A percentile compares a stretch with the other conserved stretches of the same genome.
These are phyloP conservation scores for Astyanax mexicanus DNA, from an alignment of 2,797 vertebrate species.

Conservation along the genomic window DNA sequence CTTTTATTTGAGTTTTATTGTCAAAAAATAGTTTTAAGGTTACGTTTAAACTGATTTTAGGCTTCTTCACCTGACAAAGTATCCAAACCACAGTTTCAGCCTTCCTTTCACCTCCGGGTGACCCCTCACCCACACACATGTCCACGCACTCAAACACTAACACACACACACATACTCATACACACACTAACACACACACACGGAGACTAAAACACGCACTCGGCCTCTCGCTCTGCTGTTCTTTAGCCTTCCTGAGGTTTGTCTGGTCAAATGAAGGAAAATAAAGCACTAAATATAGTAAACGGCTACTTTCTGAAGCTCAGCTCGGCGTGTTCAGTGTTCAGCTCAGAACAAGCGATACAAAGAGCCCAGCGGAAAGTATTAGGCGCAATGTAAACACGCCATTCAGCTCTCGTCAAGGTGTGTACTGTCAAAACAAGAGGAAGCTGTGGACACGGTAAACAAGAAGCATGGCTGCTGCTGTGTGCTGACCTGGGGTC, in stretches of 20 bases:
- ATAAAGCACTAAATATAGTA: neutral
- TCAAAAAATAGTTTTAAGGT: too few relatives aligned
- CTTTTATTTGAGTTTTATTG: too few relatives aligned
- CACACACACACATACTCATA: constrained; percentile 67
- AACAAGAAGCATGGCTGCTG: neutral
- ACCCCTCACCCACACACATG: constrained; percentile 73
- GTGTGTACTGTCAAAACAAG: constrained; percentile 28
- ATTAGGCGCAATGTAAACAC: neutral
- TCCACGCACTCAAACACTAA: neutral
- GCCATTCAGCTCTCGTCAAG: constrained; percentile 18
- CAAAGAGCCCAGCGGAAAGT: neutral
- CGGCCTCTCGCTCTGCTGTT: constrained; percentile 12
- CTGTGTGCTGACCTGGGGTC: neutral
- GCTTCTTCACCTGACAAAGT: too few relatives aligned
- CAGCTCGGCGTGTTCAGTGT: neutral
- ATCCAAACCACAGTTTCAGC: constrained; percentile 63
- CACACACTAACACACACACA: constrained; percentile 65
- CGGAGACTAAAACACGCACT: constrained; percentile 57
- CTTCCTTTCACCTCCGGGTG: constrained; percentile 67
- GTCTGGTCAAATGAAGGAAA: neutral
- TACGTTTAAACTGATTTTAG: too few relatives aligned
- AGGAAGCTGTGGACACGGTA: constrained; percentile 7
- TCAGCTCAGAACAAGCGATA: neutral
- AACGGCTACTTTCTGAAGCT: neutral
- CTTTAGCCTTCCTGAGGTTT: constrained; percentile 17